Base-by-base conservation (phyloP, 2,113 vertebrate genomes). In the Cromileptes altivelis region DNA sequence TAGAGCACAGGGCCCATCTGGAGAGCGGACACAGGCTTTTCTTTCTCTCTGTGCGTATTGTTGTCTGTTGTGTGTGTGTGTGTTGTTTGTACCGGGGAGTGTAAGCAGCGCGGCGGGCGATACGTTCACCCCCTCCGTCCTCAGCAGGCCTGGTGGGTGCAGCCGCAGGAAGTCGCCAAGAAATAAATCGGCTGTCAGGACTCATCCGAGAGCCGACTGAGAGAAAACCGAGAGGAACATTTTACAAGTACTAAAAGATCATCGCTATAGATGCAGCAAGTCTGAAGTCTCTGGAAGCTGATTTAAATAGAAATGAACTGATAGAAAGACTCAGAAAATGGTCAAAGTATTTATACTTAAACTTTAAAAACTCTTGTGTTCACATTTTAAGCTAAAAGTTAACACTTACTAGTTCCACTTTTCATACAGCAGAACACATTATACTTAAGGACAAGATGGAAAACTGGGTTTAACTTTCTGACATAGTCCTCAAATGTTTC, bases 1-100 rank as follows among this genome's bases (percentile, higher is more conserved):
- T 89, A 94, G 81, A 94, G 94, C 95, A 93, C 93, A 75, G 95
- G 91, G 95, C 95, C 97, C 96, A 97, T 97, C 97, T 98, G 97
- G 96, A 96, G 93, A 96, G 94, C 94, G 95, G 93, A 67, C 70
- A 27, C 47, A 25, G 52, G 19, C 64, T 65, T 82, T 60, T 78
- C 71, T 75, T 25, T 63, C 19, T 37, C 11, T 30, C 14, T 61
- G 49, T 82, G 57, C 65, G 60, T 78, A 57, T 56, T 73, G 57
- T 77, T 86, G 67, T 58, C 6, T 84, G 60, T 69, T 84, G 71
- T 80, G 57, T 79, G 76, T 67, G 65, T 60, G 40, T 64, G 61
- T 64, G 49, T 64, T 62, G 69, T 79, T 50, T 74, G 61, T 65
- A 27, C 9, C 18, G 21, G 27, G 45, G 56, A 25, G 62, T 57